Conservation (phyloP, 2,113 vertebrate species). For the Antechinus stuartii region DNA sequence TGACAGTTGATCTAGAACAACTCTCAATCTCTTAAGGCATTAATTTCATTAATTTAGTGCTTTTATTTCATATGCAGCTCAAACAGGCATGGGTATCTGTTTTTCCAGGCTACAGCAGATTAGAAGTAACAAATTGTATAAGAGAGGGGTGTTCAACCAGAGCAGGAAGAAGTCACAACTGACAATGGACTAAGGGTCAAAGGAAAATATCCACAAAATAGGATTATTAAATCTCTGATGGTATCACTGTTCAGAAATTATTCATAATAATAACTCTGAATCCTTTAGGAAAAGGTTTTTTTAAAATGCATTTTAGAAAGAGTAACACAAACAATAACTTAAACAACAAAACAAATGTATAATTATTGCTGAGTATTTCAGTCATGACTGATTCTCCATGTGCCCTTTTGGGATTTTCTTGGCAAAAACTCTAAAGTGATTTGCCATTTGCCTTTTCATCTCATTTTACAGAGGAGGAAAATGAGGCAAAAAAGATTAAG, state of each 20-base stretch:
- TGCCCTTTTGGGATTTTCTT: background rate
- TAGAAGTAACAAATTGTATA: slow-evolving; percentile 40
- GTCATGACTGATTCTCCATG: background rate
- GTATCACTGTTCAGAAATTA: background rate
- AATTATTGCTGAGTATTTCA: background rate
- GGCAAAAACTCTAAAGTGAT: background rate
- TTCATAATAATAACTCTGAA: background rate
- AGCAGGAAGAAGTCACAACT: background rate
- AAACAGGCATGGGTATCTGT: slow-evolving; percentile 31
- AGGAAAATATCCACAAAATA: background rate
- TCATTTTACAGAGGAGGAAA: background rate
- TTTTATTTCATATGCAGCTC: slow-evolving; percentile 26
- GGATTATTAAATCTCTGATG: background rate
- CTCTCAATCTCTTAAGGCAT: background rate
- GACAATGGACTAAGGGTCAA: background rate
- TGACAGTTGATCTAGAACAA: background rate
- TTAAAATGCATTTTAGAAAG: background rate
- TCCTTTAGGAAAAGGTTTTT: background rate
- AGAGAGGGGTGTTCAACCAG: background rate
- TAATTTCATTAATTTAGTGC: background rate
- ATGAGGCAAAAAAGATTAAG: background rate
- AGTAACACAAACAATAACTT: background rate
- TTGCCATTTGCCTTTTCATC: background rate
- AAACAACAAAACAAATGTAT: background rate
- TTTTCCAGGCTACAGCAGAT: slow-evolving; percentile 25